Percentiles rank a stretch among this genome's conserved stretches.
These are phyloP conservation scores for Alviniconcha strummeri DNA, from an alignment of 2,888 invertebrate genomes.

Conservation along the genomic window DNA sequence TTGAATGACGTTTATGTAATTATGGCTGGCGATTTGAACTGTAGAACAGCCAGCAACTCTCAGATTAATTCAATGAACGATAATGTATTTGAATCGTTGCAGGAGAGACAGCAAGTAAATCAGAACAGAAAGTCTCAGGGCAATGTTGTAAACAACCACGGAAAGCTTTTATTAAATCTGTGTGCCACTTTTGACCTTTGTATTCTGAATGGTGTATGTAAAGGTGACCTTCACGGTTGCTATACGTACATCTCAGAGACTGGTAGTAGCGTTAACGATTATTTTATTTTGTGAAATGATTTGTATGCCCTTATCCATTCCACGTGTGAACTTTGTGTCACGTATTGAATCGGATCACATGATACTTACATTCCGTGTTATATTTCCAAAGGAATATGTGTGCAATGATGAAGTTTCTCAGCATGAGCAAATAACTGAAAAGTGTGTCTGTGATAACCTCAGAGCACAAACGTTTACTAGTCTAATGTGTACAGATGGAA, in stretches of 20 bases:
- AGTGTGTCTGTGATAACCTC: too few relatives aligned
- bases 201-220: conserved; percentile 8
- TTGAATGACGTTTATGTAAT: not conserved
- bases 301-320: not conserved
- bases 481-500: too few relatives aligned
- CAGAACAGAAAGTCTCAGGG: not conserved
- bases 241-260: not conserved
- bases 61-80: not conserved
- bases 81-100: not conserved
- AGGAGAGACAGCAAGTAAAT: not conserved
- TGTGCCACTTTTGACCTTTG: not conserved
- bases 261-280: not conserved
- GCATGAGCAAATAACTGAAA: too few relatives aligned
- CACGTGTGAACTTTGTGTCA: too few relatives aligned
- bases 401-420: too few relatives aligned
- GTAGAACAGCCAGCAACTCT: not conserved
- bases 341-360: too few relatives aligned
- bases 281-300: not conserved
- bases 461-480: too few relatives aligned
- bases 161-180: not conserved
- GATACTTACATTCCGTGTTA: too few relatives aligned
- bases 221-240: not conserved
- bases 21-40: not conserved
- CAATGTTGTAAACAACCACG: not conserved
- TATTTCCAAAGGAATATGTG: too few relatives aligned